Evolutionary conservation across 2,113 vertebrate species (phyloP).

Genomic region (Cnemophilus loriae): DNA sequence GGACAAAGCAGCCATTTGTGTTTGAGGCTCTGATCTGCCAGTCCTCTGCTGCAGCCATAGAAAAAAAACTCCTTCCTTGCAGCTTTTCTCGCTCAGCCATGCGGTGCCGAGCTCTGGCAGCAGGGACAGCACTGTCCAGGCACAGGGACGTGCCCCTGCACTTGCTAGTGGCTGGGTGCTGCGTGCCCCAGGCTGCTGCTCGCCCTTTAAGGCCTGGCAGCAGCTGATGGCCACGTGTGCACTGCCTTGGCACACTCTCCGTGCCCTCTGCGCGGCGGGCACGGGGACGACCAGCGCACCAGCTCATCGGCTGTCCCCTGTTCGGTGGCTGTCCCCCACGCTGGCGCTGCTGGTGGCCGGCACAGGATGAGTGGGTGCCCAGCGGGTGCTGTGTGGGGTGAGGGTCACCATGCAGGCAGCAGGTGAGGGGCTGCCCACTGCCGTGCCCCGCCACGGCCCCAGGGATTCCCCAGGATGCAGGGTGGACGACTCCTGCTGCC

Average conservation of each 20-base stretch:
- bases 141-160: background rate
- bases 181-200: background rate
- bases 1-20: background rate
- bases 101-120: background rate
- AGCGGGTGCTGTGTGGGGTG: background rate
- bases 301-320: background rate
- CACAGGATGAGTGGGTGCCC: background rate
- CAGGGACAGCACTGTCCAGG: background rate
- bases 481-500: background rate
- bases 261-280: constrained; percentile 8
- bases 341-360: background rate
- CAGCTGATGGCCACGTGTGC: constrained; percentile 57
- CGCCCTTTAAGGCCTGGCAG: constrained; percentile 45
- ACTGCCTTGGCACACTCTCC: background rate
- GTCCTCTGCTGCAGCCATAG: background rate
- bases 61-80: background rate
- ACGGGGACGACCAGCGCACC: background rate
- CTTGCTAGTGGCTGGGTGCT: background rate
- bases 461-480: fast-evolving
- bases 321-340: background rate
- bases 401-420: constrained; percentile 44
- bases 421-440: background rate
- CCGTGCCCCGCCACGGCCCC: background rate
- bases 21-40: background rate
- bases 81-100: background rate